phyloP scores from a whole-genome alignment of 2,113 vertebrate species.

The Piaya cayana region DNA sequence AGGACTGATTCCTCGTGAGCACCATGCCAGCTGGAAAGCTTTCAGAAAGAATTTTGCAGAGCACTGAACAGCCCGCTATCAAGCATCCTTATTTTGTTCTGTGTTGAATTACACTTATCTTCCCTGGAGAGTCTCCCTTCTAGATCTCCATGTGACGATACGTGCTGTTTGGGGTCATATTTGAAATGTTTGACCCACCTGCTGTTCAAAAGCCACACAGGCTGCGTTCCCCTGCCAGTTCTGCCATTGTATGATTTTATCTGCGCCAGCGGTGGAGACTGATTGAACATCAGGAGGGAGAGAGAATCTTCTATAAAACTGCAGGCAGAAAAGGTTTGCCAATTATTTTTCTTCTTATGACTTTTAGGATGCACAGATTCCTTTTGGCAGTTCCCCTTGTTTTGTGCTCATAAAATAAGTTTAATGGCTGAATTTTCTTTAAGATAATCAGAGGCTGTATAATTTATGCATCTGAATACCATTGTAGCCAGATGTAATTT shows the following conservation, averaged over 20 bases:
- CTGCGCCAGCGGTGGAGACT: conserved; percentile 41
- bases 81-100: not conserved
- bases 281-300: conserved; percentile 67
- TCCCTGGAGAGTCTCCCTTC: not conserved
- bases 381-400: conserved; percentile 75
- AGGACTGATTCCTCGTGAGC: rapidly evolving
- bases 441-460: conserved; percentile 82
- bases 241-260: conserved; percentile 19
- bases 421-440: conserved; percentile 82
- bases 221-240: not conserved
- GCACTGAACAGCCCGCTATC: not conserved
- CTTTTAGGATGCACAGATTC: conserved; percentile 72
- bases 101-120: not conserved
- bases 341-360: conserved; percentile 74
- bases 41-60: not conserved
- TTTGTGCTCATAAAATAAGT: conserved; percentile 82
- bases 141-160: not conserved
- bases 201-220: conserved; percentile 3
- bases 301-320: conserved; percentile 69
- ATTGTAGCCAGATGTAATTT: conserved; percentile 85
- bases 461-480: conserved; percentile 81
- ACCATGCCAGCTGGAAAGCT: not conserved
- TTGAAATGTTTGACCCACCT: conserved; percentile 36
- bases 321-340: conserved; percentile 71
- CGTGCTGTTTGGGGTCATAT: not conserved